Conservation (phyloP, 2,888 invertebrate genomes). For the Didymodactylos carnosus region DNA sequence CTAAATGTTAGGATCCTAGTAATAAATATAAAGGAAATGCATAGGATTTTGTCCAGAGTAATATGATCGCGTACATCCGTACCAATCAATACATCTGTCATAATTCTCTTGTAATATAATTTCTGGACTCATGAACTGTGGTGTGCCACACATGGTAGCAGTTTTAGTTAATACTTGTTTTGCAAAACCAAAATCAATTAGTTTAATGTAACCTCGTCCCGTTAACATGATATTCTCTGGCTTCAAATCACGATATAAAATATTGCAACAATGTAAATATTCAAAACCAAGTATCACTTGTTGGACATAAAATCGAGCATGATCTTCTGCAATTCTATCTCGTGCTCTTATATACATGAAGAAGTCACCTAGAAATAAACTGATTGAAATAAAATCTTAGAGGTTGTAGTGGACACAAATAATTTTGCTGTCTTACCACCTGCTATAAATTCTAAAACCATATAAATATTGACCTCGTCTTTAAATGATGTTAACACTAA, state of each 20-base stretch:
- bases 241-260: constrained; percentile 90
- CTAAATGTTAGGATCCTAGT: too few species aligned
- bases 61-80: too few species aligned
- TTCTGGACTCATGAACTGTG: constrained; percentile 8
- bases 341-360: constrained; percentile 55
- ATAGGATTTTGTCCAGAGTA: too few species aligned
- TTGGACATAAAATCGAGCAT: constrained; percentile 88
- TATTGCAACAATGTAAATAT: constrained; percentile 68
- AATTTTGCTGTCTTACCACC: too few species aligned
- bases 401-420: too few species aligned
- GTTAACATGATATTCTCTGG: constrained; percentile 93
- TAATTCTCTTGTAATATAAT: not conserved
- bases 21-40: too few species aligned
- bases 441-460: not conserved
- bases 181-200: constrained; percentile 9
- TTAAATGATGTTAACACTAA: not conserved
- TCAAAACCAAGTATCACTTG: constrained; percentile 91
- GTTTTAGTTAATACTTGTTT: not conserved
- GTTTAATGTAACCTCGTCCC: constrained; percentile 41
- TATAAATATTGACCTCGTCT: constrained; percentile 7
- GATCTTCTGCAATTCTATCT: constrained; percentile 93
- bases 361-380: too few species aligned
- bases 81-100: not conserved
- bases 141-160: constrained; percentile 7
- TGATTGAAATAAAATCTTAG: too few species aligned